A percentile compares a stretch with the other conserved stretches of the same genome.
These are phyloP conservation scores for Pangasius krempfi DNA, from an alignment of 2,797 vertebrate species.

Conservation along the genomic window DNA sequence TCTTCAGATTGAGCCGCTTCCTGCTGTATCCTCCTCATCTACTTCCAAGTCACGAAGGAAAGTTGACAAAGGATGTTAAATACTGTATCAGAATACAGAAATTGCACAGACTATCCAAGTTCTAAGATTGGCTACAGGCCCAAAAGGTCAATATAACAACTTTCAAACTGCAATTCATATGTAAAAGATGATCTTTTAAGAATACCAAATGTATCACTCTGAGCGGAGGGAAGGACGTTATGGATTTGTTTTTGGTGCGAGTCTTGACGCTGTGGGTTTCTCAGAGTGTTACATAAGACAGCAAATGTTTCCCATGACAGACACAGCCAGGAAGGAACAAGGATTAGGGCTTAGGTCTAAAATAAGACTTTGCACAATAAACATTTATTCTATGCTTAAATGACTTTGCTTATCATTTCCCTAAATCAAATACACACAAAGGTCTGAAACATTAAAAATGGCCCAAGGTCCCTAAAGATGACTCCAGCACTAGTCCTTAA, in stretches of 20 bases:
- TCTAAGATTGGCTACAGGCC: neutral
- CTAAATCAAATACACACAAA: neutral
- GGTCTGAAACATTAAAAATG: neutral
- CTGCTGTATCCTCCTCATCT: neutral
- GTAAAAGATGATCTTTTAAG: neutral
- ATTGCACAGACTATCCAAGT: neutral
- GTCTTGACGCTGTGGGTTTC: neutral
- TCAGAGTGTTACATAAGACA: neutral
- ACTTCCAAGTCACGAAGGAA: neutral
- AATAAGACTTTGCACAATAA: neutral
- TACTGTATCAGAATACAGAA: neutral
- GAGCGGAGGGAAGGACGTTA: neutral
- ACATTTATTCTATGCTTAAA: neutral
- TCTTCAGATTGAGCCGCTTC: neutral
- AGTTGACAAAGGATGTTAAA: neutral
- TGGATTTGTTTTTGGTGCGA: neutral
- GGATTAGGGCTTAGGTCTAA: neutral
- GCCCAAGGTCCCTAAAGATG: neutral
- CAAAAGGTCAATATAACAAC: neutral
- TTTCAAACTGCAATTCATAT: neutral
- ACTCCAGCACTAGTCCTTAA: neutral
- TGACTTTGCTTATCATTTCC: neutral
- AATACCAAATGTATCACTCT: neutral
- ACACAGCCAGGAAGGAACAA: neutral
- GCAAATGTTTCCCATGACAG: neutral